These are phyloP conservation scores for Eretmochelys imbricata DNA, from an alignment of 2,113 vertebrate genomes.

Conservation along the genomic window DNA sequence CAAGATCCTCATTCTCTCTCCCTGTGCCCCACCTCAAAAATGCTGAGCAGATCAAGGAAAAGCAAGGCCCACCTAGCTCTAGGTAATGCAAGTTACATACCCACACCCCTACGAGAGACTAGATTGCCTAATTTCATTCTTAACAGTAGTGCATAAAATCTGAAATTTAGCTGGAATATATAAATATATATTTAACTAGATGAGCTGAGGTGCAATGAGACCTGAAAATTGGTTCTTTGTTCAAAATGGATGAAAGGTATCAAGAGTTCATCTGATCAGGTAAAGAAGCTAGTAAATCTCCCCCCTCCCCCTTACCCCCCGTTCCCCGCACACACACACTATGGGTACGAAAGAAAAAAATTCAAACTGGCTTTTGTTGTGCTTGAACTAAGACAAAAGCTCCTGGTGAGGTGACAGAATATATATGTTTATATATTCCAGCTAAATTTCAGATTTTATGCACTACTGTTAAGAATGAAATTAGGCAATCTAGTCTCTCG, in stretches of 20 bases:
- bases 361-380: not conserved
- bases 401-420: not conserved
- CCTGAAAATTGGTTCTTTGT: not conserved
- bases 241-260: not conserved
- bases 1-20: not conserved
- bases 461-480: constrained; percentile 27
- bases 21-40: not conserved
- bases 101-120: not conserved
- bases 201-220: not conserved
- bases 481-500: not conserved
- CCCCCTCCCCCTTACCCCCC: no score
- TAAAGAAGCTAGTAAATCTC: not conserved
- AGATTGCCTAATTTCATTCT: constrained; percentile 27
- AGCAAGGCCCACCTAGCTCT: not conserved
- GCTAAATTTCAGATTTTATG: constrained; percentile 12
- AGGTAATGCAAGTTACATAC: constrained; percentile 32
- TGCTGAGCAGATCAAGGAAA: not conserved
- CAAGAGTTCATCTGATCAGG: not conserved
- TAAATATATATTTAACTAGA: not conserved
- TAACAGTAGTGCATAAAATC: constrained; percentile 19
- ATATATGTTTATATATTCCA: not conserved
- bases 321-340: not conserved
- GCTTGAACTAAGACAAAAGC: not conserved
- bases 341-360: not conserved
- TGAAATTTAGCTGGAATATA: not conserved